A percentile compares a stretch with the other conserved stretches of the same genome.
phyloP scores from a whole-genome alignment of 2,888 invertebrate species.

The Notocelia uddmanniana region DNA sequence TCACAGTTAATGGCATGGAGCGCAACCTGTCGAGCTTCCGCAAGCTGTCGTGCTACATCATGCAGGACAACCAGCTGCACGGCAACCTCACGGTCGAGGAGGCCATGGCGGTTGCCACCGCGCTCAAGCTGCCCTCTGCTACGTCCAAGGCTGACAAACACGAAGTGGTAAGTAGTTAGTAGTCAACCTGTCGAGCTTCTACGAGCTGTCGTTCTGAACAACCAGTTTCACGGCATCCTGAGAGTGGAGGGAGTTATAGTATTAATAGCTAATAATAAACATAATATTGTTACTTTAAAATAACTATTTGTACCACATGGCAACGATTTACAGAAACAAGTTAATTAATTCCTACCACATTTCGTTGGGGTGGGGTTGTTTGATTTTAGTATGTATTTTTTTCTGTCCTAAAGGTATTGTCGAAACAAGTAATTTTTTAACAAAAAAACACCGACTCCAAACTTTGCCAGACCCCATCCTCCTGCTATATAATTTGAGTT shows the following conservation, averaged over 20 bases:
- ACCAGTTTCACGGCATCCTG: constrained; percentile 95
- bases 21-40: constrained; percentile 94
- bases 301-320: too few relatives aligned
- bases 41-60: constrained; percentile 97
- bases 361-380: too few relatives aligned
- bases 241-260: constrained; percentile 97
- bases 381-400: too few relatives aligned
- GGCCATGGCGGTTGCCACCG: constrained; percentile 97
- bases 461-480: too few relatives aligned
- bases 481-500: too few relatives aligned
- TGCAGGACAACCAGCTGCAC: constrained; percentile 97
- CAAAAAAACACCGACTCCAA: too few relatives aligned
- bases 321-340: too few relatives aligned
- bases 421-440: too few relatives aligned
- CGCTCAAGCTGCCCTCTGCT: constrained; percentile 93
- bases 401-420: too few relatives aligned
- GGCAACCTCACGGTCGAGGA: constrained; percentile 97
- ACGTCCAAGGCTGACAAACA: constrained; percentile 90
- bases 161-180: constrained; percentile 90
- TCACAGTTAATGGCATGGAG: constrained; percentile 94
- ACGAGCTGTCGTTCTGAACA: constrained; percentile 98
- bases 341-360: too few relatives aligned
- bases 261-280: too few relatives aligned
- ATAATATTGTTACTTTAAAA: too few relatives aligned
- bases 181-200: constrained; percentile 92